These are phyloP conservation scores for Tenualosa thibaudeaui DNA, from an alignment of 2,797 vertebrate species.

Conservation along the genomic window DNA sequence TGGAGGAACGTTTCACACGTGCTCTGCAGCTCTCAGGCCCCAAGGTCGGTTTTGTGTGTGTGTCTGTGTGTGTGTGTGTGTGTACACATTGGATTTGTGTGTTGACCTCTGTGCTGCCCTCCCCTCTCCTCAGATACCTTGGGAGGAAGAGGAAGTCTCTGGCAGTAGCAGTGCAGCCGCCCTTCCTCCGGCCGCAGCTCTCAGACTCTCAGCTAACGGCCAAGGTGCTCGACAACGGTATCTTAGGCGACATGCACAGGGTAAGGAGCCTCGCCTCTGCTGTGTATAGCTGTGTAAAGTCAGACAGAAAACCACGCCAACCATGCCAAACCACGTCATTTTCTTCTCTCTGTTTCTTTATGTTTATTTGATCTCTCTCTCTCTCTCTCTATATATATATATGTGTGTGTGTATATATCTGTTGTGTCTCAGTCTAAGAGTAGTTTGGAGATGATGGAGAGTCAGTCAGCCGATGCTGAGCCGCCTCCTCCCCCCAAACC, in stretches of 20 bases:
- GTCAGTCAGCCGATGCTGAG: conserved; percentile 94
- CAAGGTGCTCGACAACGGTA: conserved; percentile 95
- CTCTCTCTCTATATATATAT: not conserved
- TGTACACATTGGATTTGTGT: not conserved
- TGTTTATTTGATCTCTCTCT: not conserved
- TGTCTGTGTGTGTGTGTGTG: too few species aligned
- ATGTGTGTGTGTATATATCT: not conserved
- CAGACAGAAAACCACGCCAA: not conserved
- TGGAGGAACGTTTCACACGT: conserved; percentile 91
- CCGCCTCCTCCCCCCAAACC: conserved; percentile 95
- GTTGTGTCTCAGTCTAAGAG: conserved; percentile 82
- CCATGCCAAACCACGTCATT: not conserved
- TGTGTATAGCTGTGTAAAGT: not conserved
- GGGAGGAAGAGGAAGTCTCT: conserved; percentile 83
- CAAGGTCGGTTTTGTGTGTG: conserved; percentile 74
- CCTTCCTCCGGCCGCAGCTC: conserved; percentile 86
- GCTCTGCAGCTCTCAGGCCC: conserved; percentile 93
- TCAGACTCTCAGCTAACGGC: conserved; percentile 86
- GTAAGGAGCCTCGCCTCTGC: conserved; percentile 52
- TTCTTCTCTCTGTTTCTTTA: not conserved
- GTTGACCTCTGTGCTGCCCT: not conserved
- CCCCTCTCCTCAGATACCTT: conserved; percentile 77
- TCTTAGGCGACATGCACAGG: conserved; percentile 88
- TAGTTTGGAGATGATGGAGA: conserved; percentile 96
- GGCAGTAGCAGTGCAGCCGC: conserved; percentile 84